Base-by-base conservation (phyloP, 2,888 invertebrate genomes). In the Thecocarcelia acutangulata region DNA sequence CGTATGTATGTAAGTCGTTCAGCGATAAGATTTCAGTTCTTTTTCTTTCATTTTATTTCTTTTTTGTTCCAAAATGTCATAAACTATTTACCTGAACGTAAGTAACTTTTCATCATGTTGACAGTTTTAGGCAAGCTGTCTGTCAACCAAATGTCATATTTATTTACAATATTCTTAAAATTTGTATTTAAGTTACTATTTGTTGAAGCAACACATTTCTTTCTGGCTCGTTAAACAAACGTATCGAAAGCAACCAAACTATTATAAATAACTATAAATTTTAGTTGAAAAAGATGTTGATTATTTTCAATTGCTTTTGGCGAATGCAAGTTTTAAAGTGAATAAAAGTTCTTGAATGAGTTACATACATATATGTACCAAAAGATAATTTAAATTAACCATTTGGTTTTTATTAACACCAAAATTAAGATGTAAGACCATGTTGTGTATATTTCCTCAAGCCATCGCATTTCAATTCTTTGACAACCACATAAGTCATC, bases 111-210 rank as follows among this genome's bases (percentile, higher is more conserved):
- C 19, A 12, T 17, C 19, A 12, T 15, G 70, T 78, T 84, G 84
- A 84, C 84, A 84, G 74, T 76, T 83, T 77, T 84, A 75, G 82
- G 80, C 63, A 75, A 75, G 74, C 81, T 84, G 84, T 80, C 83
- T 73, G 80, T 85, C 84, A 83, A 76, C 33, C 50, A 73, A 78
- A 64, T 80, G 78, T 70, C 80, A 77, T 56, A 80, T 74, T 42
- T 74, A 66, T 74, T 66, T 75, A 37, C 73, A 70, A 61, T 63
- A 21, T 66, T 48, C 46, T 52, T 58, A 17, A 40, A 63, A 54
- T 48, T 54, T 44, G 46, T 50, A 12, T 6, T 69, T n/a, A 52
- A 46, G 46, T 40, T 48, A 4, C 33, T 56, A 15, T 37, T 54
- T 54, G 44, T 54, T 44, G 37, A 21, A 13, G 21, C 44, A 73